These are phyloP conservation scores for Seira ritae DNA, from an alignment of 2,888 invertebrate genomes.

Conservation along the genomic window DNA sequence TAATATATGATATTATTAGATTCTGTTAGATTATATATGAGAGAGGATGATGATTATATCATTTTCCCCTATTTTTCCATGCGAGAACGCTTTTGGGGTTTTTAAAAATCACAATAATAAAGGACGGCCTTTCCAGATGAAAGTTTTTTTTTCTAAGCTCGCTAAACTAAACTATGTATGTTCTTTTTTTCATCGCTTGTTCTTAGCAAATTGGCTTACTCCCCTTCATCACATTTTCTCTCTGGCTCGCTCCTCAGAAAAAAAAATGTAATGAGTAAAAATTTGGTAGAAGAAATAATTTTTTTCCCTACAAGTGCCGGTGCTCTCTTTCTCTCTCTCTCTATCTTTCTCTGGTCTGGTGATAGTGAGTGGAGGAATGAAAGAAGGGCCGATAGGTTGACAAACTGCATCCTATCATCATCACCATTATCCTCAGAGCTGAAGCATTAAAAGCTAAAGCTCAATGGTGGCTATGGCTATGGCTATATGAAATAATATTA, in stretches of 20 bases:
- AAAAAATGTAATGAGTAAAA: slow-evolving; percentile 59
- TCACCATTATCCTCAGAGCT: slow-evolving; percentile 31
- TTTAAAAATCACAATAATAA: slow-evolving; percentile 3
- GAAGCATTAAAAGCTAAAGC: slow-evolving; percentile 49
- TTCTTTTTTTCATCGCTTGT: slow-evolving; percentile 40
- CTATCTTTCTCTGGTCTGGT: too few relatives aligned
- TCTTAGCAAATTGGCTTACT: slow-evolving; percentile 64
- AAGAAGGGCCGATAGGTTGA: slow-evolving; percentile 62
- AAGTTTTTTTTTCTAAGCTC: slow-evolving; percentile 47
- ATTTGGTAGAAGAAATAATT: slow-evolving; percentile 52
- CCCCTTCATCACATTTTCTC: slow-evolving; percentile 52
- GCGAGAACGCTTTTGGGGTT: neutral
- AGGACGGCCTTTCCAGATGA: neutral
- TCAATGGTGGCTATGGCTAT: slow-evolving; percentile 30
- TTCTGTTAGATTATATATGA: slow-evolving; percentile 61
- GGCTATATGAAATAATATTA: slow-evolving; percentile 44
- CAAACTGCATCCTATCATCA: slow-evolving; percentile 59
- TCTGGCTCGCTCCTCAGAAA: neutral
- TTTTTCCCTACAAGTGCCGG: neutral
- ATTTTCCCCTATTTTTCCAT: slow-evolving; percentile 36
- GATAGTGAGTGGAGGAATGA: slow-evolving; percentile 27
- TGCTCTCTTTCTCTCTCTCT: too few relatives aligned
- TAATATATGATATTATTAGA: slow-evolving; percentile 59
- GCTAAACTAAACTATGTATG: slow-evolving; percentile 29
- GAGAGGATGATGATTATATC: slow-evolving; percentile 42